Percentiles rank a stretch among this genome's conserved stretches.
phyloP scores from a whole-genome alignment of 2,113 vertebrate species.

The Myocastor coypus region DNA sequence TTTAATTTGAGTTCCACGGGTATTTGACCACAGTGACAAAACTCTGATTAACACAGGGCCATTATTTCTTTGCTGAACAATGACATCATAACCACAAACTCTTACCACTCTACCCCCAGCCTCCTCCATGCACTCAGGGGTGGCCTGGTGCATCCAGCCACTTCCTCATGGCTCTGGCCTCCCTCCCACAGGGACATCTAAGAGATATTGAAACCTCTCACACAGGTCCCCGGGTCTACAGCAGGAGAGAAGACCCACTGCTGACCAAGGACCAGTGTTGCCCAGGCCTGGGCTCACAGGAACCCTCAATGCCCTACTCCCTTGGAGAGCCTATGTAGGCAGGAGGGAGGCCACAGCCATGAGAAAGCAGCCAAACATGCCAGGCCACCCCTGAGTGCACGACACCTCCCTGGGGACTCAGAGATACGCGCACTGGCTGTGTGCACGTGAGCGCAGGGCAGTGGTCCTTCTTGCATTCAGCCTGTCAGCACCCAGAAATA shows the following conservation, averaged over 20 bases:
- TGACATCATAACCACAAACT: accelerated
- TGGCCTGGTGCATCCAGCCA: no score
- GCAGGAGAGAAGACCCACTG: neutral
- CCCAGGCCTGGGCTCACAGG: neutral
- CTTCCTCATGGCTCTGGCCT: no score
- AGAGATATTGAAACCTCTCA: neutral
- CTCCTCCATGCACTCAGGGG: neutral
- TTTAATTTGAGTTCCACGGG: neutral
- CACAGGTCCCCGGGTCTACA: neutral
- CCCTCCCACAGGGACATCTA: neutral
- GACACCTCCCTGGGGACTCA: neutral
- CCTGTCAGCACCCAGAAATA: neutral
- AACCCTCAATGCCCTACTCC: accelerated
- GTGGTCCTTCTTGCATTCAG: accelerated
- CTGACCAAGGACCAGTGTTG: no score
- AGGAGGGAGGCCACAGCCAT: neutral
- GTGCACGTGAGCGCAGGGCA: accelerated
- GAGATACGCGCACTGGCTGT: neutral
- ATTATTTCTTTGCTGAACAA: neutral
- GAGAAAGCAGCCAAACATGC: accelerated
- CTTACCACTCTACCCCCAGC: neutral
- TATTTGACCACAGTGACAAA: neutral
- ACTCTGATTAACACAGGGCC: neutral
- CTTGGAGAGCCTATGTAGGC: neutral
- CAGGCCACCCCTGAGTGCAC: neutral